Base-by-base conservation (phyloP, 2,888 invertebrate genomes). In the Leptogaster cylindrica region DNA sequence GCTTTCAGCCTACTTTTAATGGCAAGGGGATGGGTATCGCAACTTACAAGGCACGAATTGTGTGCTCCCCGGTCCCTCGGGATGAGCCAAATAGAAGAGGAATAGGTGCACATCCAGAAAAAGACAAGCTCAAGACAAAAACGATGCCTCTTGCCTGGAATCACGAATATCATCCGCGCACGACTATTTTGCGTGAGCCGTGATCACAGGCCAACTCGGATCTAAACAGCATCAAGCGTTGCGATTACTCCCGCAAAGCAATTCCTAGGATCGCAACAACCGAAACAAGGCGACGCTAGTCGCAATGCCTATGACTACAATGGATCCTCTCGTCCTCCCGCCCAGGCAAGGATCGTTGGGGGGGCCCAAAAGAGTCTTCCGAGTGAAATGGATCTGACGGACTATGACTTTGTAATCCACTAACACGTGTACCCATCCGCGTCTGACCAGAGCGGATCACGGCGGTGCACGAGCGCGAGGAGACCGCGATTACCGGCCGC, bases 131-230 rank as follows among this genome's bases (percentile, higher is more conserved):
- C 48, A 27, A 44, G 46, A 63, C 63, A 33, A 64, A 64, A 64
- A 48, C 41, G 61, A 61, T 28, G 23, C 55, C 44, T 12, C 41
- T 48, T 65, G 39, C 39, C 36, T 36, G 63, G 55, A 70, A 72
- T 73, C 73, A 73, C 73, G 73, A 73, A 72, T 72, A 70, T 72
- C 70, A 70, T 72, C 70, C 69, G 71, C 68, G 73, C 73, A 73
- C 73, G 73, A 73, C 72, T 72, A 73, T 73, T 73, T 71, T 73
- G 73, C 73, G 73, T 73, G 73, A 73, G 72, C 70, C 73, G 70
- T 73, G 73, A 73, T 73, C 71, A 67, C 68, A 65, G 65, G 39
- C 50, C 50, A 50, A 48, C 50, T 39, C 23, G 64, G 46, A 64
- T 64, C 64, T 50, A 65, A 36, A 50, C 50, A 65, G 50, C 65